Base-by-base conservation (phyloP, 2,888 invertebrate species). In the Agapetus fuscipes region DNA sequence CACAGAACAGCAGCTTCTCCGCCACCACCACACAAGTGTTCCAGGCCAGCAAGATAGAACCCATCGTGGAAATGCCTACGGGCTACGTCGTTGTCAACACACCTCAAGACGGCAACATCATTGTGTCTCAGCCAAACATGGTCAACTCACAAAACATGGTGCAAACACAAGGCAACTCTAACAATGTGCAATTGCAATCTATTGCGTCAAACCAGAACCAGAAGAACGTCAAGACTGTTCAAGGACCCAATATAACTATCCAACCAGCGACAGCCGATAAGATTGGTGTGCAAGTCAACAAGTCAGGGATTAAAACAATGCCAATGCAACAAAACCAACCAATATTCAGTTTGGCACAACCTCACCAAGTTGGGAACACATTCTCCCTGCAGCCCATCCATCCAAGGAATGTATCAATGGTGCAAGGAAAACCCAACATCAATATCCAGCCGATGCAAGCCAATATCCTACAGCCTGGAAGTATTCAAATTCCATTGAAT, bases 31-130 rank as follows among this genome's bases (percentile, higher is more conserved):
- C 87, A 0, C 83, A 83, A 65, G 84, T 85, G 24, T 84, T 84
- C 60, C 86, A 87, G 67, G 85, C 86, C 0, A 85, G 86, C 48
- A 87, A 87, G 61, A 77, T 86, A 56, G 85, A 86, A 53, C 85
- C 87, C 1, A 77, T 85, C 36, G 78, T 83, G 11, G 85, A 85
- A 56, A 75, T 83, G 36, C 78, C 83, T 3, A 71, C 80, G 6
- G 80, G 80, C 45, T 82, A 78, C 56, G 79, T 82, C 10, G 72
- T 81, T 28, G 72, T 82, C 1, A 81, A 80, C 52, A 76, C 78
- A 53, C 72, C 74, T 13, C 66, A 66, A 12, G 64, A 75, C 40
- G 64, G 66, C 31, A 72, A 71, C 14, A 54, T 61, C 30, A 42
- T 49, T 7, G 42, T 48, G 5, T 46, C 52, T n/a, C 54, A 54